phyloP scores from a whole-genome alignment of 2,113 vertebrate species.

The Neolamprologus brichardi region DNA sequence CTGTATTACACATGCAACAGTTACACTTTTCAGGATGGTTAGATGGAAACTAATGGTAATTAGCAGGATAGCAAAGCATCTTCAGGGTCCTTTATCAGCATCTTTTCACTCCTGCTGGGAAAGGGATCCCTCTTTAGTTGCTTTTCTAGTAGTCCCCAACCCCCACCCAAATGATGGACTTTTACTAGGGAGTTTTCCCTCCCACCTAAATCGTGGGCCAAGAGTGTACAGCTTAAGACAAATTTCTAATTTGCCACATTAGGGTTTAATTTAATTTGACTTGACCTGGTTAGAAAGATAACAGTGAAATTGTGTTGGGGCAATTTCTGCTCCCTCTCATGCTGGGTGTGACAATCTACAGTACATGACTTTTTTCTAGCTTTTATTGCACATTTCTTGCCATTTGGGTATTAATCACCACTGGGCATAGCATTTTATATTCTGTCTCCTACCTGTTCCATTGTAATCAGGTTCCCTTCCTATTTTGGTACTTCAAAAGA shows the following conservation, averaged over 20 bases:
- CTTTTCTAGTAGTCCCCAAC: not conserved
- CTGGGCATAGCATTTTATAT: too few relatives aligned
- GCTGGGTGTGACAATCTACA: not conserved
- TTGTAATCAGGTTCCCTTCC: not conserved
- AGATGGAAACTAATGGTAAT: not conserved
- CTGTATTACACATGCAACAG: not conserved
- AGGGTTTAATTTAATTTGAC: not conserved
- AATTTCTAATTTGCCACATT: not conserved
- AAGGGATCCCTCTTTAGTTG: not conserved
- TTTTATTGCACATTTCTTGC: not conserved
- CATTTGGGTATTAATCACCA: not conserved
- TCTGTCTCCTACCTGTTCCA: not conserved
- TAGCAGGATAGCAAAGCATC: not conserved
- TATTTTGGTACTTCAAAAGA: not conserved
- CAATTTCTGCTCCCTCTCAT: not conserved
- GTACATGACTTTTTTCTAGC: not conserved
- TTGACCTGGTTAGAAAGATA: not conserved
- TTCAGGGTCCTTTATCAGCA: not conserved
- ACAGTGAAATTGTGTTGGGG: not conserved
- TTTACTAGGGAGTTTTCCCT: not conserved
- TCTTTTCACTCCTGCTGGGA: not conserved
- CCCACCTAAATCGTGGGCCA: not conserved
- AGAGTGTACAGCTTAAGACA: not conserved
- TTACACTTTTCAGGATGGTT: not conserved
- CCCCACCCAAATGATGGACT: not conserved